Base-by-base conservation (phyloP, 1,140 invertebrate species). In the Plectrocnemia conspersa region DNA sequence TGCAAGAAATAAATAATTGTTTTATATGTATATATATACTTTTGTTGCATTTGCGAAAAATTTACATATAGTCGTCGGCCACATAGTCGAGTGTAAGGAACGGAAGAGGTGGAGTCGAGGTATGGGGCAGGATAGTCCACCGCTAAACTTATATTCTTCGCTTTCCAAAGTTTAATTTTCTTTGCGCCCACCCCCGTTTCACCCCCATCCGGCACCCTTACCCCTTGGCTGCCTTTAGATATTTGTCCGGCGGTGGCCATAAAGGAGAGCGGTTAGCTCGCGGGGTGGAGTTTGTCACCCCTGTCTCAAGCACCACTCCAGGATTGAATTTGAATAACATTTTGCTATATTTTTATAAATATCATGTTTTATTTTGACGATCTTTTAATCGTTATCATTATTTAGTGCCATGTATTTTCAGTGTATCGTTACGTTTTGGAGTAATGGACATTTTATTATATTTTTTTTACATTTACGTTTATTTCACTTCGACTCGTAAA, bases 101-200 rank as follows among this genome's bases (percentile, higher is more conserved):
- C 15, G 47, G 32, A 23, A 18, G 21, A 13, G 42, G 41, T 11
- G 22, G 19, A 24, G 27, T 9, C 7, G 16, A 6, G 35, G 6
- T 6, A 6, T 44, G 41, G 10, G 25, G 19, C 3, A 19, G 44
- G 35, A 46, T 24, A 45, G 47, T 50, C 47, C 47, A 50, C 47
- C 47, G 47, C 47, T 50, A 50, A 50, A 50, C 47, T 50, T 50
- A 48, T 46, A 55, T 55, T 55, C 44, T 55, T 46, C 44, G 42
- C 53, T 46, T 45, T 55, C 53, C 41, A 55, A 55, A 55, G 45
- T 55, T 55, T 55, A 55, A 55, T 55, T 55, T 55, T 55, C 53
- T 55, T 33, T 24, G 44, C 35, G 45, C 25, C 44, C 45, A 4
- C 45, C 40, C 40, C 13, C 11, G 4, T 7, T 10, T n/a, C 9